Percentiles rank a stretch among this genome's conserved stretches.
Conservation (phyloP, 2,888 invertebrate species). For the Meiosimyza platycephala region DNA sequence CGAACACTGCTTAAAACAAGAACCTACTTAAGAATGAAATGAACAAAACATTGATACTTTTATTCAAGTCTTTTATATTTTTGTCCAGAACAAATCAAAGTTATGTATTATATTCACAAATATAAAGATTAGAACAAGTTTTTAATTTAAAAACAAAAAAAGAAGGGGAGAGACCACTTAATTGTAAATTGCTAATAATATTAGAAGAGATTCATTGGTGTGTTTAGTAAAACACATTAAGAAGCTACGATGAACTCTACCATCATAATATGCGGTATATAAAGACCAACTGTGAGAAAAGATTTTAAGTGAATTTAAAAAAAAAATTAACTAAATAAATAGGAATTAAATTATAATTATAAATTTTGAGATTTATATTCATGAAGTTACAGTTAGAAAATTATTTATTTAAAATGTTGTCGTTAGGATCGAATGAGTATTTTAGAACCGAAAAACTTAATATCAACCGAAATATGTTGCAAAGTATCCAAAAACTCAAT, state of each 20-base stretch:
- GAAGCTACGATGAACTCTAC: not conserved
- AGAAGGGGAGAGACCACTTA: not conserved
- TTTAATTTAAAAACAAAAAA: constrained; percentile 19
- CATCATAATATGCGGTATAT: too few relatives aligned
- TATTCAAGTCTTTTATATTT: not conserved
- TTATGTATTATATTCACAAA: constrained; percentile 13
- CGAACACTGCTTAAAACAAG: not conserved
- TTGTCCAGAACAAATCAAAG: not conserved
- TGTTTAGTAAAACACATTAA: constrained; percentile 6
- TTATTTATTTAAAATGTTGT: too few relatives aligned
- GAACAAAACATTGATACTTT: not conserved
- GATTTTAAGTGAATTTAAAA: too few relatives aligned
- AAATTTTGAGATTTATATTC: too few relatives aligned
- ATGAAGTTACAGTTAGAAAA: too few relatives aligned
- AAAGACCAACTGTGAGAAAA: too few relatives aligned
- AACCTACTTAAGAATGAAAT: constrained; percentile 12
- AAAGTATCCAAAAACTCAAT: too few relatives aligned
- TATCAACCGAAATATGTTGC: too few relatives aligned
- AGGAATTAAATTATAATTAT: too few relatives aligned
- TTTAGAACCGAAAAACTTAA: too few relatives aligned
- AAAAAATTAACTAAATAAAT: too few relatives aligned
- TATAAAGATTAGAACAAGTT: constrained; percentile 45
- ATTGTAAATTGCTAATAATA: constrained; percentile 20
- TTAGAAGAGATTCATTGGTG: not conserved
- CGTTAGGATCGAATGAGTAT: too few relatives aligned